Conservation (phyloP, 2,888 invertebrate genomes). For the Cantharis flavilabris region DNA sequence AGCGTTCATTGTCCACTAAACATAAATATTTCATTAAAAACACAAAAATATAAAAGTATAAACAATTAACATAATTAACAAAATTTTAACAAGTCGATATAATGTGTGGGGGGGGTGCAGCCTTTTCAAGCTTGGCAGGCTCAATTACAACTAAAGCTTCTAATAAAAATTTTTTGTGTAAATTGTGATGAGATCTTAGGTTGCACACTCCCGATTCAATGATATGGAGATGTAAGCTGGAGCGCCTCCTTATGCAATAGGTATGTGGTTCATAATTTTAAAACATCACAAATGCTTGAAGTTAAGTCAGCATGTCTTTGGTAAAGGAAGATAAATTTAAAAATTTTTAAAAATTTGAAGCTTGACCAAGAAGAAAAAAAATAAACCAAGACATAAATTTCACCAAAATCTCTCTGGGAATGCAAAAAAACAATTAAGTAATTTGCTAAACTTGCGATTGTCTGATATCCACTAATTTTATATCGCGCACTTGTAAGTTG, state of each 20-base stretch:
- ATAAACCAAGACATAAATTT: background rate
- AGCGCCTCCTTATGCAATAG: background rate
- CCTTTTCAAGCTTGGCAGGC: background rate
- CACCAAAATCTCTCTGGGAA: background rate
- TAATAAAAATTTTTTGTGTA: background rate
- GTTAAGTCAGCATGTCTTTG: constrained; percentile 20
- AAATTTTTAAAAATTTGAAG: background rate
- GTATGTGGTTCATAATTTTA: background rate
- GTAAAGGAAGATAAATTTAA: constrained; percentile 5
- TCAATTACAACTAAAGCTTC: background rate
- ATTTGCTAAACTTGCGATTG: constrained; percentile 41
- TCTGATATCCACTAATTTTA: constrained; percentile 70
- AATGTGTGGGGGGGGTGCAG: background rate
- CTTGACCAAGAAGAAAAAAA: background rate
- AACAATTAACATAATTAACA: background rate
- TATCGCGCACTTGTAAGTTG: constrained; percentile 78
- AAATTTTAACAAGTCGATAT: background rate
- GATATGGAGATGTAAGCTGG: background rate
- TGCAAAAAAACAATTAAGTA: constrained; percentile 1
- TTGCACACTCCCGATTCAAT: background rate
- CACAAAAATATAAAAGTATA: background rate
- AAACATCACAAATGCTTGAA: constrained; percentile 25
- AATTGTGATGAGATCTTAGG: background rate
- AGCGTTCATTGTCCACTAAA: background rate
- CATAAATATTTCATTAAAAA: background rate